A percentile compares a stretch with the other conserved stretches of the same genome.
These are phyloP conservation scores for Drymodes brunneopygia DNA, from an alignment of 2,113 vertebrate species.

Conservation along the genomic window DNA sequence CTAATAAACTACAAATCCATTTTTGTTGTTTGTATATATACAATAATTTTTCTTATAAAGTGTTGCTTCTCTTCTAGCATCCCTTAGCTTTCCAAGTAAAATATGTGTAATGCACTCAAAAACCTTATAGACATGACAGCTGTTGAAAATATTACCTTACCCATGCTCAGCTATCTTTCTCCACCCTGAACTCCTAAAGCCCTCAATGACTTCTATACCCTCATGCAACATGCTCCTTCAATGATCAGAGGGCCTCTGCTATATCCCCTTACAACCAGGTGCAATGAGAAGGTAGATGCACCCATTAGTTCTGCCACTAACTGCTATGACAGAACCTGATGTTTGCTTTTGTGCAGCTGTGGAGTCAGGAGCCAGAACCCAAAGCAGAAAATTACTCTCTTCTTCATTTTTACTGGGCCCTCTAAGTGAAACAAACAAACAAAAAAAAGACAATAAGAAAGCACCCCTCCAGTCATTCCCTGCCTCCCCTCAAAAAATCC, in stretches of 20 bases:
- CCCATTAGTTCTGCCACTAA: too few relatives aligned
- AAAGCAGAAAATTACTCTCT: background rate
- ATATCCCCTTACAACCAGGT: background rate
- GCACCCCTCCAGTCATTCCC: background rate
- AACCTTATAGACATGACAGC: background rate
- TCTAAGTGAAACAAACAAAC: background rate
- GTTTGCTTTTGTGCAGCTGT: background rate
- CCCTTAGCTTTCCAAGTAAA: background rate
- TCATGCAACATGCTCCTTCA: background rate
- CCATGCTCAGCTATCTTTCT: background rate
- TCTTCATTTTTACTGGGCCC: background rate
- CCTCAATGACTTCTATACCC: background rate
- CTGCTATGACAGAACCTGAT: background rate
- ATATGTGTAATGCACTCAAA: background rate
- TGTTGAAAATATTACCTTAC: background rate
- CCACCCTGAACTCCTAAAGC: background rate
- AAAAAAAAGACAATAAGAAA: background rate
- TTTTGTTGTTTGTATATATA: background rate
- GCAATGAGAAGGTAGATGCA: background rate
- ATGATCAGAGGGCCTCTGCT: background rate
- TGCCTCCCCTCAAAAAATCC: background rate
- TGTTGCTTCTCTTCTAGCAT: background rate
- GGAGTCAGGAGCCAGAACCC: background rate
- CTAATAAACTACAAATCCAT: background rate
- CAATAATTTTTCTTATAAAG: background rate